Evolutionary conservation across 2,888 invertebrate genomes (phyloP), one percentile per base, ranked within the genome.

Genomic region (Cremastinae sp.): DNA sequence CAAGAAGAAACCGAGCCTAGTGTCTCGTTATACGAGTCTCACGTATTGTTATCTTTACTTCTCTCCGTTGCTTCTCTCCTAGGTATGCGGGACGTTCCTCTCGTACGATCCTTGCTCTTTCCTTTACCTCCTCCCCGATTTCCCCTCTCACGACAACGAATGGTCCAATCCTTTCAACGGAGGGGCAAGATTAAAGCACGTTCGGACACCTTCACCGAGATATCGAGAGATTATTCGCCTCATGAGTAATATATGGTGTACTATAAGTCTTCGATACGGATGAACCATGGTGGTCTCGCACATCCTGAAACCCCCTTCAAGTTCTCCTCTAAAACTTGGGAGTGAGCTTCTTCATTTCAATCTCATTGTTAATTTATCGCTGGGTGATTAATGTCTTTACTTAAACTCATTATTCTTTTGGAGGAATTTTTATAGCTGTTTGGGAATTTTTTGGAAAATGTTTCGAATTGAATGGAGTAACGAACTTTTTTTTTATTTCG

Each of bases 121-220:
- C 22, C 61, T 45, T 53, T 39, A 20, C 37, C 53, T 16, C 14
- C 10, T 1, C 18, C 14, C 14, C 28, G 14, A 9, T 61, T 65
- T 47, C 47, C 7, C 53, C 65, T 58, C 45, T 66, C 59, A 53
- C 47, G 56, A 75, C 72, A 74, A 58, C 66, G 83, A 83, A 84
- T 83, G 85, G 77, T 56, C 77, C 77, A 74, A 83, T 85, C 86
- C 86, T 87, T 85, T 87, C 85, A 87, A 80, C 82, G 82, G 22
- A 79, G 80, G 80, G 62, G 79, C 78, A 75, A 85, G 87, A 86
- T 86, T 87, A 86, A 83, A 78, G 82, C 80, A 82, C 82, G 82
- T 80, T 74, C 80, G 80, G 81, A 83, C 84, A 83, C 83, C 84
- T 82, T 79, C 62, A 74, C 78, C 80, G 66, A 85, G 79, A 85